Evolutionary conservation across 2,797 vertebrate species (phyloP).

Genomic region (Oreochromis mossambicus): DNA sequence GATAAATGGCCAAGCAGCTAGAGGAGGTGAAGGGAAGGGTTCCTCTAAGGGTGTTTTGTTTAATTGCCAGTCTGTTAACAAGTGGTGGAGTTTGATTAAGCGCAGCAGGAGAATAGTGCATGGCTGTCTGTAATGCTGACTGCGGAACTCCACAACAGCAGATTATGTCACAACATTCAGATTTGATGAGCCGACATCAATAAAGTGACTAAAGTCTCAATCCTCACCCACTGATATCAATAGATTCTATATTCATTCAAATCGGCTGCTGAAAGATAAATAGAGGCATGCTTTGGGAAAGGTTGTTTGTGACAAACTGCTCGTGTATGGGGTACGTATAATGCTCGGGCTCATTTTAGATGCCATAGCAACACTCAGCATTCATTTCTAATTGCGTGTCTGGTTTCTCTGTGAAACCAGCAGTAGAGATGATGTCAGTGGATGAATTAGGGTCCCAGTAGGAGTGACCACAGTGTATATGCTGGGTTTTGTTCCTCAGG

Average conservation of each 20-base stretch:
- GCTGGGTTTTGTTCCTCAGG: background rate
- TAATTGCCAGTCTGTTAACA: conserved; percentile 67
- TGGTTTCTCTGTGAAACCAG: background rate
- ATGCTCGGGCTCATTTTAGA: background rate
- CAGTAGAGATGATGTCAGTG: background rate
- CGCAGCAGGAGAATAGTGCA: conserved; percentile 43
- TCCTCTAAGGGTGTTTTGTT: conserved; percentile 65
- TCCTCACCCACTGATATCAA: background rate
- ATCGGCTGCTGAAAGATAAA: background rate
- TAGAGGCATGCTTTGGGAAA: background rate
- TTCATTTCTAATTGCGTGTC: background rate
- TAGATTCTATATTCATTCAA: background rate
- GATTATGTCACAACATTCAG: conserved; percentile 16
- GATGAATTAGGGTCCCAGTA: background rate
- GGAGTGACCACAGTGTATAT: background rate
- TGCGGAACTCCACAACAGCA: background rate
- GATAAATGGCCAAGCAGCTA: conserved; percentile 64
- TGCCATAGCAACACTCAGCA: background rate
- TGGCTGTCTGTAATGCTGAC: conserved; percentile 35
- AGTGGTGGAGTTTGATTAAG: conserved; percentile 61
- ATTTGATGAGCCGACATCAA: conserved; percentile 14
- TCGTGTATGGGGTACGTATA: background rate
- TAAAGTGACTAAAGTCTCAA: conserved; percentile 1
- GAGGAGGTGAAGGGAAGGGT: conserved; percentile 20
- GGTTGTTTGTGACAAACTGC: background rate